phyloP scores from a whole-genome alignment of 2,888 invertebrate species.

The Chloroclystis v-ata region DNA sequence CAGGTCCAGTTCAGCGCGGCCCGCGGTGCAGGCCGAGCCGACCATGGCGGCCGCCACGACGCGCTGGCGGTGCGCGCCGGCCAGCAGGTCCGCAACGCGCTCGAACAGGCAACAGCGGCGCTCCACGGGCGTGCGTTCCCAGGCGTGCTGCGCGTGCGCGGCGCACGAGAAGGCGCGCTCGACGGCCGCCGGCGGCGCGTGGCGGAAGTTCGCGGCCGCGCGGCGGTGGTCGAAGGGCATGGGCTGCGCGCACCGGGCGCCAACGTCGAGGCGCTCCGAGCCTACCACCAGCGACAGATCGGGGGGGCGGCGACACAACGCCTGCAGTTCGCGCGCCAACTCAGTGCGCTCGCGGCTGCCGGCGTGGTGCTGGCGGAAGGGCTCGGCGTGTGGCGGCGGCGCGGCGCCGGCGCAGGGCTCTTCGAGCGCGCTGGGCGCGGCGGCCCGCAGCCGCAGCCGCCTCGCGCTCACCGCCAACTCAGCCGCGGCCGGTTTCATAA shows the following conservation, averaged over 20 bases:
- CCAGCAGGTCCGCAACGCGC: constrained; percentile 89
- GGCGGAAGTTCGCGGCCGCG: constrained; percentile 93
- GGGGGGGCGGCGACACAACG: constrained; percentile 80
- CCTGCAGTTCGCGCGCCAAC: constrained; percentile 82
- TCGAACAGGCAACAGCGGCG: constrained; percentile 86
- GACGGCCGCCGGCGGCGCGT: constrained; percentile 90
- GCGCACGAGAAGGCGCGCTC: constrained; percentile 90
- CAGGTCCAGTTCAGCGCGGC: constrained; percentile 98
- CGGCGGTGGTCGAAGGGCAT: constrained; percentile 94
- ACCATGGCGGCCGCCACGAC: constrained; percentile 98
- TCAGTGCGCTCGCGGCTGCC: constrained; percentile 88
- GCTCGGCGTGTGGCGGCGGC: constrained; percentile 81
- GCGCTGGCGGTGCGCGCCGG: constrained; percentile 90
- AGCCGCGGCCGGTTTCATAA: not conserved
- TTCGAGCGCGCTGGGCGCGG: constrained; percentile 17
- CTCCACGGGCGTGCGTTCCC: not conserved
- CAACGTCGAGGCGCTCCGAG: constrained; percentile 88
- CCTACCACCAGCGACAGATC: constrained; percentile 97
- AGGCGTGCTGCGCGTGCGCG: constrained; percentile 81
- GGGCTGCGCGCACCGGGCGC: constrained; percentile 85
- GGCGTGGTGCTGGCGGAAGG: constrained; percentile 86
- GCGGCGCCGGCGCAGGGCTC: constrained; percentile 23
- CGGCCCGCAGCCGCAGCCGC: not conserved
- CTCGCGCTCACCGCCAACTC: no score
- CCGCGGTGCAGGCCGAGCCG: constrained; percentile 95